A percentile compares a stretch with the other conserved stretches of the same genome.
These are phyloP conservation scores for Ctena decussata DNA, from an alignment of 2,888 invertebrate genomes.

Conservation along the genomic window DNA sequence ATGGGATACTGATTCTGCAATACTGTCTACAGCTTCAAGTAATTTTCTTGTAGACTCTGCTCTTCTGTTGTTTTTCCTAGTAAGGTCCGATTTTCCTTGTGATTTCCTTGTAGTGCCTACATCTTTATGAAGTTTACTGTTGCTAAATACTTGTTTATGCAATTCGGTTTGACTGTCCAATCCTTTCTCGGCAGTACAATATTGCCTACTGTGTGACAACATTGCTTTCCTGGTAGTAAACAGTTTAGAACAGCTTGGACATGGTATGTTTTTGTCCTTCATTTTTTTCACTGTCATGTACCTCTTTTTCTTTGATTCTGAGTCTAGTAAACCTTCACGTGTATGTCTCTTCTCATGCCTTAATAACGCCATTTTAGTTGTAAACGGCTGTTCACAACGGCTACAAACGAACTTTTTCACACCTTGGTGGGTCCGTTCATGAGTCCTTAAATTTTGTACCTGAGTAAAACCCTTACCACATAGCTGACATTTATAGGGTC, in stretches of 20 bases:
- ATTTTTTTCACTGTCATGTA: slow-evolving; percentile 5
- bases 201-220: neutral
- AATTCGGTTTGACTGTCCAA: too few species aligned
- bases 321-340: neutral
- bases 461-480: neutral
- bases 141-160: too few species aligned
- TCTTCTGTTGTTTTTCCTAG: too few species aligned
- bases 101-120: too few species aligned
- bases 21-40: neutral
- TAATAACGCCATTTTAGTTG: neutral
- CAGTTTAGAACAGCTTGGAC: neutral
- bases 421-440: neutral
- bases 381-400: neutral
- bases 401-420: neutral
- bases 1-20: neutral
- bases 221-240: slow-evolving; percentile 1
- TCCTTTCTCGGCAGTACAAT: neutral
- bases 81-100: too few species aligned
- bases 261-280: neutral
- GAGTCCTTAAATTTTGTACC: neutral
- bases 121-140: too few species aligned
- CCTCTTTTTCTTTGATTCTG: neutral
- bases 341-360: neutral
- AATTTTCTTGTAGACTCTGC: neutral
- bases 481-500: neutral